Conservation (phyloP, 2,888 invertebrate genomes). For the Dorcus hopei region DNA sequence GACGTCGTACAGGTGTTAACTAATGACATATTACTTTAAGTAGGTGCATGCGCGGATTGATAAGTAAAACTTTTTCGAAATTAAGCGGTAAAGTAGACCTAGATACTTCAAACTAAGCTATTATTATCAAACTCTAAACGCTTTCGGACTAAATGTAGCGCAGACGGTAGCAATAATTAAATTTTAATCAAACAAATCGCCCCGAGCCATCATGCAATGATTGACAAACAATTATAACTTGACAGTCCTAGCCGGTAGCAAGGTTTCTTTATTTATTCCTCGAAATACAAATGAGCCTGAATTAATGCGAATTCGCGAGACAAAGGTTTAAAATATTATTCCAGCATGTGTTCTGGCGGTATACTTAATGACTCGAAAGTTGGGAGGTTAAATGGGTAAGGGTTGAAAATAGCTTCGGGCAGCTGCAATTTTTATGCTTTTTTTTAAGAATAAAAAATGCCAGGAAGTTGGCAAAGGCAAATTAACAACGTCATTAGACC, state of each 20-base stretch:
- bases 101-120: too few species aligned
- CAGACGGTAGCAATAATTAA: constrained; percentile 13
- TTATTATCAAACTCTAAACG: too few species aligned
- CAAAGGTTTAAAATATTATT: constrained; percentile 7
- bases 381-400: constrained; percentile 4
- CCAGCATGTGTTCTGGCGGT: constrained; percentile 7
- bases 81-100: too few species aligned
- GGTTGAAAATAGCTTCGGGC: constrained; percentile 9
- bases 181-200: constrained; percentile 14
- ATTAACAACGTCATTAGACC: too few species aligned
- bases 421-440: constrained; percentile 10
- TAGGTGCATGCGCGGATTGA: too few species aligned
- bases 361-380: constrained; percentile 10
- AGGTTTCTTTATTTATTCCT: constrained; percentile 16
- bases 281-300: constrained; percentile 5
- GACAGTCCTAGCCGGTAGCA: constrained; percentile 25
- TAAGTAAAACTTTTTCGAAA: too few species aligned
- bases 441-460: background rate
- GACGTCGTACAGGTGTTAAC: background rate
- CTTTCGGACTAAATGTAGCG: background rate
- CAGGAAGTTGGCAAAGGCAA: too few species aligned
- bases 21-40: background rate
- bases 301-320: constrained; percentile 15
- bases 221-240: constrained; percentile 32
- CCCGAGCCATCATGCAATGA: constrained; percentile 24